phyloP scores from a whole-genome alignment of 2,888 invertebrate genomes.

The Plebejus argus region DNA sequence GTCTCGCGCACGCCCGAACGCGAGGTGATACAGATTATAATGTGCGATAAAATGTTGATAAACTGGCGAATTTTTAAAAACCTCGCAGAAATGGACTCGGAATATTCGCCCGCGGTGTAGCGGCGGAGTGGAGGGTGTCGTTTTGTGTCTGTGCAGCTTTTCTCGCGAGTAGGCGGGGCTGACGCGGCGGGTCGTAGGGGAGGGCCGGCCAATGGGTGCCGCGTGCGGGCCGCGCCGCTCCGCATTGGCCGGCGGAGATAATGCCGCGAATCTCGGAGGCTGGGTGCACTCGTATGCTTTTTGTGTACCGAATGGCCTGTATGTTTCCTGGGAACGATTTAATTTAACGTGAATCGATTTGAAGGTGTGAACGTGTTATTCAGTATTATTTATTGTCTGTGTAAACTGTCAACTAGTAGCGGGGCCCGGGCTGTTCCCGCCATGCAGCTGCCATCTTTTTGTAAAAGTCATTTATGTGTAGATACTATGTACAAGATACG shows the following conservation, averaged over 20 bases:
- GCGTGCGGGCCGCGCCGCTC: constrained; percentile 48
- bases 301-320: constrained; percentile 57
- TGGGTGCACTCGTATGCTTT: constrained; percentile 65
- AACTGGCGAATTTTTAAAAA: constrained; percentile 57
- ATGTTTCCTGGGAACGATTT: constrained; percentile 29
- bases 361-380: constrained; percentile 62
- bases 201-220: constrained; percentile 55
- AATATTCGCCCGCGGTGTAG: constrained; percentile 54
- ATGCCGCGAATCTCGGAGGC: constrained; percentile 79
- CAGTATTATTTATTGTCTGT: constrained; percentile 50
- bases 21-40: constrained; percentile 53
- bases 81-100: constrained; percentile 50
- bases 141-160: constrained; percentile 60
- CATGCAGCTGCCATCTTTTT: constrained; percentile 33
- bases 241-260: constrained; percentile 72
- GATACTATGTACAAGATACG: neutral
- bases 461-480: neutral
- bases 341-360: constrained; percentile 60
- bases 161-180: constrained; percentile 73
- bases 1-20: constrained; percentile 48
- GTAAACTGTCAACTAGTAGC: constrained; percentile 39
- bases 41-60: constrained; percentile 34
- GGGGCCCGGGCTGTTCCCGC: constrained; percentile 37
- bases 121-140: constrained; percentile 59
- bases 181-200: constrained; percentile 72